phyloP scores from a whole-genome alignment of 2,797 vertebrate species.

The Urocyon cinereoargenteus region DNA sequence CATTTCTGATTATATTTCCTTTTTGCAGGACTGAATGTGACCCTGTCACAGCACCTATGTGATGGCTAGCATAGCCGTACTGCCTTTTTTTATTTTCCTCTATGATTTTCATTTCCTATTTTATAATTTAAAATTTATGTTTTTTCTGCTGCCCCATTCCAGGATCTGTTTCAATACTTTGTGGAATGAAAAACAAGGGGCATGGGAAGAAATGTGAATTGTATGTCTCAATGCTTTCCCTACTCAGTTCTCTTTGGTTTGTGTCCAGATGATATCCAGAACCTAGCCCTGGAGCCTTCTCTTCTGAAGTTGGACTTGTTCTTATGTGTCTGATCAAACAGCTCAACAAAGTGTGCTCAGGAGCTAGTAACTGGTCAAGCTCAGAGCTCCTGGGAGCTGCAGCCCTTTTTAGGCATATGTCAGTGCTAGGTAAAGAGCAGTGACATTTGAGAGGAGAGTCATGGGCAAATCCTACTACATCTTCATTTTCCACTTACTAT shows the following conservation, averaged over 20 bases:
- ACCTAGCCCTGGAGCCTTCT: not conserved
- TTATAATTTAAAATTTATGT: not conserved
- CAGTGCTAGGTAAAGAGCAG: not conserved
- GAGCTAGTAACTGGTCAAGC: not conserved
- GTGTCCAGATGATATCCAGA: not conserved
- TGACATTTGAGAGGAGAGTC: not conserved
- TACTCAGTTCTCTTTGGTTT: not conserved
- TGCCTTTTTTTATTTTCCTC: not conserved
- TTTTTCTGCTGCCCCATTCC: too few relatives aligned
- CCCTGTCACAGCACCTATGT: not conserved
- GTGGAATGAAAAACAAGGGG: not conserved
- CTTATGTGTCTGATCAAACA: not conserved
- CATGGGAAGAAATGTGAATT: not conserved
- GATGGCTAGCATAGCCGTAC: not conserved
- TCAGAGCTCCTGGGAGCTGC: not conserved
- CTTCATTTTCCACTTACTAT: not conserved
- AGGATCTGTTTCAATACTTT: slow-evolving; percentile 21
- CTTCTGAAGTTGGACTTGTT: not conserved
- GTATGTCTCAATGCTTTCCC: not conserved
- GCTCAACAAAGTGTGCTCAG: not conserved
- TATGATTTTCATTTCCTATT: slow-evolving; percentile 29
- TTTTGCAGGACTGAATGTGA: not conserved
- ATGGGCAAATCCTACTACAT: not conserved
- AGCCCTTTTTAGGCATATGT: not conserved
- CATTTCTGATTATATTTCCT: not conserved